Evolutionary conservation across 2,888 invertebrate genomes (phyloP).

Genomic region (Hydriomena furcata): DNA sequence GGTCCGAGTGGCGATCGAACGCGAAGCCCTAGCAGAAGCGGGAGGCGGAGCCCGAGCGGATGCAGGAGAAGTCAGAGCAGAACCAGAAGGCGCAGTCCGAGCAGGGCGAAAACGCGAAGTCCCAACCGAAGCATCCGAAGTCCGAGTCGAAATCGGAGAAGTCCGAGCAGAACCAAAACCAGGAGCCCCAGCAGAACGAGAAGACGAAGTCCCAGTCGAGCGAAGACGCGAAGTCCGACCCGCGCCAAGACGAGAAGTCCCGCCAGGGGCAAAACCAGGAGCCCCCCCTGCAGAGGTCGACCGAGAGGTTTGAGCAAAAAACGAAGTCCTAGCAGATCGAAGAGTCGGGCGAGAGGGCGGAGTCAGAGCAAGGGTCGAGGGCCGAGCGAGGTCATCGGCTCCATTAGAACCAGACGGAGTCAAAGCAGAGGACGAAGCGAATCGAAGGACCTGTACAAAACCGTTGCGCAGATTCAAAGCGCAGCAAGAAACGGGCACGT

Average conservation of each 20-base stretch:
- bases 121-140: background rate
- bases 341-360: background rate
- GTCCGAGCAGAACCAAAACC: background rate
- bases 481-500: too few relatives aligned
- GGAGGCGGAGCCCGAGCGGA: slow-evolving; percentile 1
- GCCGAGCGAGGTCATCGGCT: background rate
- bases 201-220: slow-evolving; percentile 10
- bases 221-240: slow-evolving; percentile 6
- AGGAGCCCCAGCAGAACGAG: background rate
- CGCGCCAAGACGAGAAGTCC: background rate
- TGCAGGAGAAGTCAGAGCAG: slow-evolving; percentile 5
- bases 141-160: slow-evolving; percentile 2
- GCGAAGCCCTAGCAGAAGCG: slow-evolving; percentile 1
- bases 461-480: background rate
- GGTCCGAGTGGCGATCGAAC: slow-evolving; percentile 1
- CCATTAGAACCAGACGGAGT: background rate
- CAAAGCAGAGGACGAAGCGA: background rate
- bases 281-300: slow-evolving; percentile 3
- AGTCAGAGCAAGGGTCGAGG: background rate
- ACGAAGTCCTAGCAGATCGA: slow-evolving; percentile 5
- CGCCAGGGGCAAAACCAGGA: background rate
- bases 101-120: slow-evolving; percentile 2
- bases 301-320: background rate
- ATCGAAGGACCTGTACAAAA: background rate
- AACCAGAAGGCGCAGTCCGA: background rate